Percentiles rank a stretch among this genome's conserved stretches.
Evolutionary conservation across 2,888 invertebrate genomes (phyloP).

Genomic region (Ormyrus labotus): DNA sequence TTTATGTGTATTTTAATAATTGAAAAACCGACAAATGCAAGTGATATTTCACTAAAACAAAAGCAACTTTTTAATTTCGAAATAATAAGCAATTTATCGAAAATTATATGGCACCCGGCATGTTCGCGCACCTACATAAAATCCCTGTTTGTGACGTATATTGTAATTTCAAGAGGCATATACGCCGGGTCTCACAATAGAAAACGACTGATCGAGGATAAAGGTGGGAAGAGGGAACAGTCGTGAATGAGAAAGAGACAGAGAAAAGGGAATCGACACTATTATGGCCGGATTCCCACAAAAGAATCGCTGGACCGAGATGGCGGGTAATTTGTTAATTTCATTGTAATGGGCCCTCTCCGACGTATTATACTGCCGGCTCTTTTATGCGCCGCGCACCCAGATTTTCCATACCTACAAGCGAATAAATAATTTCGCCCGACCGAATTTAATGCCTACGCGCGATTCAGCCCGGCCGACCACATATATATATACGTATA

Average conservation of each 20-base stretch:
- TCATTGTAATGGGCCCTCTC: conserved; percentile 61
- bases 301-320: conserved; percentile 53
- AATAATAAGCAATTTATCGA: too few relatives aligned
- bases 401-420: not conserved
- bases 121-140: conserved; percentile 13
- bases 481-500: too few relatives aligned
- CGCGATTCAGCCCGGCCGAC: too few relatives aligned
- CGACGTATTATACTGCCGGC: conserved; percentile 55
- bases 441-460: not conserved
- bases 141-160: conserved; percentile 54
- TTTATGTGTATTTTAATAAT: too few relatives aligned
- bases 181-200: conserved; percentile 8
- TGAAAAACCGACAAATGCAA: too few relatives aligned
- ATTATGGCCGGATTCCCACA: conserved; percentile 49
- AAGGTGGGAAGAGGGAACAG: conserved; percentile 13
- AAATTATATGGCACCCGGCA: not conserved
- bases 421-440: conserved; percentile 62
- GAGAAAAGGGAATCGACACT: conserved; percentile 14
- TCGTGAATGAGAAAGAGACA: not conserved
- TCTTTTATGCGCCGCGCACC: conserved; percentile 59
- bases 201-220: conserved; percentile 15
- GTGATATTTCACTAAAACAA: too few relatives aligned
- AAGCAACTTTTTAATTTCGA: too few relatives aligned
- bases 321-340: conserved; percentile 63
- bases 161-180: conserved; percentile 45